Evolutionary conservation across 2,113 vertebrate species (phyloP).

Genomic region (Cephalopterus ornatus): DNA sequence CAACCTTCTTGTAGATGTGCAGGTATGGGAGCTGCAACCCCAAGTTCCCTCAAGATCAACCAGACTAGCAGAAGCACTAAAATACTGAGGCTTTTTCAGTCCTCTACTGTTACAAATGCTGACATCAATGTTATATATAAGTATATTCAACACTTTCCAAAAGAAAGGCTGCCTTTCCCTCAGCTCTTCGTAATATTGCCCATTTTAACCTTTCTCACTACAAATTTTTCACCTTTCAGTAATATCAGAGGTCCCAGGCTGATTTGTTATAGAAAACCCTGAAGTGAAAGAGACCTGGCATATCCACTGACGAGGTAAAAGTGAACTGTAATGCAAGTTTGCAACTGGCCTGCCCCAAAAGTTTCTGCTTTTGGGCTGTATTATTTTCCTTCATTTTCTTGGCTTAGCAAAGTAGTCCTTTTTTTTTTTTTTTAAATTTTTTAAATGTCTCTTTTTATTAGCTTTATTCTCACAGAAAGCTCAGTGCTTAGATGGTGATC

Average conservation of each 20-base stretch:
- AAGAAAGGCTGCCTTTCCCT: neutral
- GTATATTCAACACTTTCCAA: neutral
- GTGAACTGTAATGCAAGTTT: neutral
- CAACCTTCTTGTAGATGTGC: neutral
- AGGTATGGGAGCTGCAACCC: neutral
- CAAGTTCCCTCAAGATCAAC: neutral
- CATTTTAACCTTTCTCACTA: neutral
- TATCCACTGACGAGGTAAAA: neutral
- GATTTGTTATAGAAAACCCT: neutral
- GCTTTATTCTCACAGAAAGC: neutral
- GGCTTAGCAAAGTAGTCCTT: neutral
- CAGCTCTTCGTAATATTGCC: neutral
- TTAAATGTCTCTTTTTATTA: neutral
- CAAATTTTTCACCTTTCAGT: neutral
- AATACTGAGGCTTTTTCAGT: neutral
- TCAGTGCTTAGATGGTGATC: neutral
- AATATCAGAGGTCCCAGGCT: neutral
- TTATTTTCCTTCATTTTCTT: neutral
- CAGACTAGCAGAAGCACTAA: neutral
- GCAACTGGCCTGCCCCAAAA: neutral
- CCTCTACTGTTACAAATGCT: neutral
- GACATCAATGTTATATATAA: neutral
- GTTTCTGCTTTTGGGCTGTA: neutral
- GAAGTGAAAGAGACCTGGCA: neutral
- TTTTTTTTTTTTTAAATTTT: neutral